Evolutionary conservation across 2,113 vertebrate species (phyloP).

Genomic region (Atlantisia rogersi): DNA sequence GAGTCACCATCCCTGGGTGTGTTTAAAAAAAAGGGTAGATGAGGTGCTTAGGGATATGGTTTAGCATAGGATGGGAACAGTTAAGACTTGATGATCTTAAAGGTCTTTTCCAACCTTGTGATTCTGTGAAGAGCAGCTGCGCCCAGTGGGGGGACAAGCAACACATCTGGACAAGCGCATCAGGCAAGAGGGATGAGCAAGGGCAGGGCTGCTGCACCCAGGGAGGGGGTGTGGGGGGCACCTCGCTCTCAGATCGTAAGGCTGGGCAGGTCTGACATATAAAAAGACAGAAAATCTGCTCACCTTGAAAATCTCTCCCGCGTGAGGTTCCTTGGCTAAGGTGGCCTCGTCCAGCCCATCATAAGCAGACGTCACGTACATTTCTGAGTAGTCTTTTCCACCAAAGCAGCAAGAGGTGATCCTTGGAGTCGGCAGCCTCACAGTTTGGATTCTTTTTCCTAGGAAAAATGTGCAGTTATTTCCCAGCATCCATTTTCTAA

Average conservation of each 20-base stretch:
- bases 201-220: not conserved
- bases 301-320: constrained; percentile 86
- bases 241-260: not conserved
- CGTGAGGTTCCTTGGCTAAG: constrained; percentile 75
- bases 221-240: rapidly evolving
- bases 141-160: not conserved
- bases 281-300: not conserved
- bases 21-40: no score
- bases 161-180: not conserved
- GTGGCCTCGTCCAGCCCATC: constrained; percentile 76
- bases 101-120: no score
- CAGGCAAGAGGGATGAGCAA: rapidly evolving
- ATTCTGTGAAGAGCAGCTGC: not conserved
- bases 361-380: constrained; percentile 85
- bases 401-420: constrained; percentile 90
- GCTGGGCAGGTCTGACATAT: not conserved
- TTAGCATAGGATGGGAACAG: no score
- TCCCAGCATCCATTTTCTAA: not conserved
- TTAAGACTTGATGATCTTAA: no score
- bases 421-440: constrained; percentile 79
- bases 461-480: not conserved
- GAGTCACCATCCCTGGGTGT: no score
- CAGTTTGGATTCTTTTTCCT: constrained; percentile 83
- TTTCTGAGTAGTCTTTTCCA: constrained; percentile 84
- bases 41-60: no score